Evolutionary conservation across 2,113 vertebrate species (phyloP).

Genomic region (Telmatochromis bifrenatus): DNA sequence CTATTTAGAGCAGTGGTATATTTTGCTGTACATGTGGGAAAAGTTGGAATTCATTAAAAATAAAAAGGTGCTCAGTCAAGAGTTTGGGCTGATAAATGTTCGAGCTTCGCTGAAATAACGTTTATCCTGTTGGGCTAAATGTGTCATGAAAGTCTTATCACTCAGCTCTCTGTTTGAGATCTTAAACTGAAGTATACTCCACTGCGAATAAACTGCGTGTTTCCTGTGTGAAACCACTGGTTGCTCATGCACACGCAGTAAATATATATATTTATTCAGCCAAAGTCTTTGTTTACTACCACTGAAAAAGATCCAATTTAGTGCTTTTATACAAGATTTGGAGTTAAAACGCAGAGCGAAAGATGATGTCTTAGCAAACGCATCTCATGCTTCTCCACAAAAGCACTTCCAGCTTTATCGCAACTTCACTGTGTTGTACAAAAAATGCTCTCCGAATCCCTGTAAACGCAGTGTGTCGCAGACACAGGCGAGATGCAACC

Average conservation of each 20-base stretch:
- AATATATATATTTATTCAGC: neutral
- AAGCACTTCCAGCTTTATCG: neutral
- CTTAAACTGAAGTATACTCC: neutral
- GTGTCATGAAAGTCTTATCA: neutral
- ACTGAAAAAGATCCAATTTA: neutral
- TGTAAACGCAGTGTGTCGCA: slow-evolving; percentile 55
- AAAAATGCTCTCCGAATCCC: slow-evolving; percentile 49
- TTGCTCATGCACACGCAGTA: neutral
- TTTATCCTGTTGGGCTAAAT: neutral
- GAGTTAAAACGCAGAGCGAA: neutral
- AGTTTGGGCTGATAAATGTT: slow-evolving; percentile 45
- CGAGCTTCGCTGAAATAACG: slow-evolving; percentile 9
- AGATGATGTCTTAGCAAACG: neutral
- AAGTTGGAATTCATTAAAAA: slow-evolving; percentile 11
- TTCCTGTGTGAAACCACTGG: neutral
- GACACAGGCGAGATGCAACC: slow-evolving; percentile 56
- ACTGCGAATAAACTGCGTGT: neutral
- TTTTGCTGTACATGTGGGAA: neutral
- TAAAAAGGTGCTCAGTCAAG: slow-evolving; percentile 35
- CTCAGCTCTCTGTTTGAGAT: neutral
- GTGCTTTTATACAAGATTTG: neutral
- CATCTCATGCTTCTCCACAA: neutral
- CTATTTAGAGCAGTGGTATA: neutral
- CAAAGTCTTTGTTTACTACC: neutral
- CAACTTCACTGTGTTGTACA: neutral